Conservation (phyloP, 2,888 invertebrate genomes). For the Microctonus aethiopoides region DNA sequence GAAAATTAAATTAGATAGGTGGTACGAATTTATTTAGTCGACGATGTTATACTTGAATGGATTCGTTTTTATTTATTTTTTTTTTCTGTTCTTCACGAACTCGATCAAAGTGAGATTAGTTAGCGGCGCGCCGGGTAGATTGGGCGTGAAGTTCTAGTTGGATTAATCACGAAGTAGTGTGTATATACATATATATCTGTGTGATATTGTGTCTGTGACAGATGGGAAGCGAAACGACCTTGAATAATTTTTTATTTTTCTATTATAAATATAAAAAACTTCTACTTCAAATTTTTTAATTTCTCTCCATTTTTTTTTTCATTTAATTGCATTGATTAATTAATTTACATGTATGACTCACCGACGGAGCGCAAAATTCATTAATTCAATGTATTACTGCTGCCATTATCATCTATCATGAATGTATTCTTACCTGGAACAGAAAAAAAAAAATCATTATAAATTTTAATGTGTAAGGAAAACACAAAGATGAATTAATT, state of each 20-base stretch:
- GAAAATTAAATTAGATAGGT: conserved; percentile 1
- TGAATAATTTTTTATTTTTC: conserved; percentile 13
- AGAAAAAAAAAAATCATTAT: conserved; percentile 16
- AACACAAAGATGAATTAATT: no score
- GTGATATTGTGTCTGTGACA: background rate
- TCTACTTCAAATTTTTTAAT: background rate
- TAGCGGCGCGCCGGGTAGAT: background rate
- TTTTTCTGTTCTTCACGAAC: no score
- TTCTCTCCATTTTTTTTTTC: background rate
- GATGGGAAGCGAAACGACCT: conserved; percentile 24
- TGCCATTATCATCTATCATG: background rate
- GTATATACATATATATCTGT: background rate
- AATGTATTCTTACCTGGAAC: conserved; percentile 31
- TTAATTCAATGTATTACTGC: background rate
- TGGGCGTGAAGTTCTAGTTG: background rate
- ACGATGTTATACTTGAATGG: background rate
- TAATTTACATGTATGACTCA: conserved; percentile 12
- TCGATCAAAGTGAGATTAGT: background rate
- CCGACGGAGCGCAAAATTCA: background rate
- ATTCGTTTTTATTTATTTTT: background rate
- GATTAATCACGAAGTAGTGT: background rate
- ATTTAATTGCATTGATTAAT: background rate
- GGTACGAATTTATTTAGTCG: background rate
- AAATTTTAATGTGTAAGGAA: background rate
- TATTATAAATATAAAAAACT: no score